Evolutionary conservation across 2,888 invertebrate genomes (phyloP).

Genomic region (Abscondita cerata): DNA sequence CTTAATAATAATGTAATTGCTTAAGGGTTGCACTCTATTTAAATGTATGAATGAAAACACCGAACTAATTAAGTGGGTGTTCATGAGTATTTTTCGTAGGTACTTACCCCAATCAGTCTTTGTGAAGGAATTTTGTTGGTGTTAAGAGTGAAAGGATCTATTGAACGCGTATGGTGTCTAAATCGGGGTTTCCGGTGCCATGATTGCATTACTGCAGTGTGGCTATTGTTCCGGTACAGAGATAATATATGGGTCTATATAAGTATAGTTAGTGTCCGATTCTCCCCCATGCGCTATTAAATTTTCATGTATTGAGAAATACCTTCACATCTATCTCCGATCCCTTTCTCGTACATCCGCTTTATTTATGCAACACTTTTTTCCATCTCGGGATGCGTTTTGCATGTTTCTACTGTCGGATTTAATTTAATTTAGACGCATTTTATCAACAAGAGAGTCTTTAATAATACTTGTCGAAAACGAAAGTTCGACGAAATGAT

Average conservation of each 20-base stretch:
- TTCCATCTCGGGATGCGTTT: neutral
- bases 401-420: too few species aligned
- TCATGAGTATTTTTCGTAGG: too few species aligned
- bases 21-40: too few species aligned
- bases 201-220: slow-evolving; percentile 27
- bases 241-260: slow-evolving; percentile 31
- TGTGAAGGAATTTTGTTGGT: too few species aligned
- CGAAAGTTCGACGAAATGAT: too few species aligned
- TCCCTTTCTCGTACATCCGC: neutral
- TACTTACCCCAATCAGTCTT: too few species aligned
- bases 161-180: slow-evolving; percentile 17
- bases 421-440: too few species aligned
- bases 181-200: slow-evolving; percentile 16
- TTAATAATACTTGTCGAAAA: too few species aligned
- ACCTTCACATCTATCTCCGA: slow-evolving; percentile 27
- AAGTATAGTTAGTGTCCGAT: slow-evolving; percentile 32
- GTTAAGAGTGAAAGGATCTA: slow-evolving; percentile 16
- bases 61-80: too few species aligned
- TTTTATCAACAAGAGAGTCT: too few species aligned
- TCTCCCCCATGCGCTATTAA: slow-evolving; percentile 31
- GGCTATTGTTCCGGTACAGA: slow-evolving; percentile 26
- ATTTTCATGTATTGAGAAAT: slow-evolving; percentile 33
- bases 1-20: too few species aligned
- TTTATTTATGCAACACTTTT: slow-evolving; percentile 7
- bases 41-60: too few species aligned